Percentiles rank a stretch among this genome's conserved stretches.
These are phyloP conservation scores for Chiloscyllium plagiosum DNA, from an alignment of 2,113 vertebrate species.

Conservation along the genomic window DNA sequence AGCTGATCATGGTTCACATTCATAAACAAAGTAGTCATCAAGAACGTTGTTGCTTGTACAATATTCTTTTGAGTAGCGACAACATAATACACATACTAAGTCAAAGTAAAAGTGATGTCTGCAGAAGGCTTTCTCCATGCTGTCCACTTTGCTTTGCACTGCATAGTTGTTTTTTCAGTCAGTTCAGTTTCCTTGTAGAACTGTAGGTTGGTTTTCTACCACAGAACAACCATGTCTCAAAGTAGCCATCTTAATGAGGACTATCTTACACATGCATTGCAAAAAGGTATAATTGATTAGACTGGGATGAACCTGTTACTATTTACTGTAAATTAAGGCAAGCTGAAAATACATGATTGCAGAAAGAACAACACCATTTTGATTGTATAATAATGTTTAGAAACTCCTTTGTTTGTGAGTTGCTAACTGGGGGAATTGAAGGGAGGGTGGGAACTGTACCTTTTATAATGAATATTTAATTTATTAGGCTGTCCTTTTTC, in stretches of 20 bases:
- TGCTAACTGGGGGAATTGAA: constrained; percentile 44
- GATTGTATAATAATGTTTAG: constrained; percentile 69
- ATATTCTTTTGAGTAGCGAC: not conserved
- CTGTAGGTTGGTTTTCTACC: not conserved
- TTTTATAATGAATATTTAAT: constrained; percentile 86
- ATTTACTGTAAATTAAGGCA: constrained; percentile 52
- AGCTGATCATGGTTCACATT: not conserved
- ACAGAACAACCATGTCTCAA: not conserved
- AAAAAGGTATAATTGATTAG: constrained; percentile 17
- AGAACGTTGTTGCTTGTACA: not conserved
- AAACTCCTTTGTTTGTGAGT: constrained; percentile 50
- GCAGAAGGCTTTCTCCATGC: not conserved
- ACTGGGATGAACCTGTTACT: constrained; percentile 44
- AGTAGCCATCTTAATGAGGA: not conserved
- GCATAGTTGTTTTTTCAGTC: not conserved
- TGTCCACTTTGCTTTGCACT: not conserved
- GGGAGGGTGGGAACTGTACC: constrained; percentile 50
- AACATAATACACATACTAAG: not conserved
- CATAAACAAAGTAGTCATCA: not conserved
- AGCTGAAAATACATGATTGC: constrained; percentile 47
- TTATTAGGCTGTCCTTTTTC: constrained; percentile 75
- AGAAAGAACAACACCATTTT: constrained; percentile 58
- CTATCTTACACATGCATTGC: not conserved
- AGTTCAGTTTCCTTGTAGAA: constrained; percentile 3
- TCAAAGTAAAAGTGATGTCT: not conserved